Conservation (phyloP, 2,888 invertebrate genomes). For the Temnothorax ravouxi region DNA sequence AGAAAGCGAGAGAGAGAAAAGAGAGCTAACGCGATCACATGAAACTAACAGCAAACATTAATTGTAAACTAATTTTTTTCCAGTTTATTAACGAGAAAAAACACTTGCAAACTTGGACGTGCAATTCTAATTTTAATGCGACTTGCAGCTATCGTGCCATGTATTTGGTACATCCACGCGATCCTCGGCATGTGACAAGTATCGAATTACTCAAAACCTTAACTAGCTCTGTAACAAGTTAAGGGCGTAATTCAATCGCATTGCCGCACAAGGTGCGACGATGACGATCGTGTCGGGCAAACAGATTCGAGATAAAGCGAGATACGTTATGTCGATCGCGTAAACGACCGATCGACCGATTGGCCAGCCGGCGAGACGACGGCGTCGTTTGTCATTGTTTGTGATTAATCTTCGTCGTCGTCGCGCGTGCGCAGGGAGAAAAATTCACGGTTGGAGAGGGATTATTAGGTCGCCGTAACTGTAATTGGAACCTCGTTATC, state of each 20-base stretch:
- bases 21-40: too few species aligned
- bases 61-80: neutral
- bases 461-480: constrained; percentile 35
- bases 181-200: constrained; percentile 33
- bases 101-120: neutral
- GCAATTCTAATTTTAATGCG: constrained; percentile 40
- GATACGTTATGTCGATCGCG: constrained; percentile 41
- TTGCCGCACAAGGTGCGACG: constrained; percentile 51
- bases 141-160: neutral
- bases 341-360: constrained; percentile 5
- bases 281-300: constrained; percentile 48
- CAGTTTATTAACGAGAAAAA: neutral
- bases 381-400: constrained; percentile 52
- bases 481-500: constrained; percentile 57
- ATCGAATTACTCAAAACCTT: constrained; percentile 54
- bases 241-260: constrained; percentile 49
- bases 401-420: constrained; percentile 62
- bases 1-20: too few species aligned
- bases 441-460: constrained; percentile 43
- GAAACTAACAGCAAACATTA: constrained; percentile 28
- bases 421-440: constrained; percentile 11
- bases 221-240: constrained; percentile 55
- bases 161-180: constrained; percentile 1
- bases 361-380: neutral
- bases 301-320: constrained; percentile 45